Conservation (phyloP, 2,888 invertebrate species). For the Lymantria monacha region DNA sequence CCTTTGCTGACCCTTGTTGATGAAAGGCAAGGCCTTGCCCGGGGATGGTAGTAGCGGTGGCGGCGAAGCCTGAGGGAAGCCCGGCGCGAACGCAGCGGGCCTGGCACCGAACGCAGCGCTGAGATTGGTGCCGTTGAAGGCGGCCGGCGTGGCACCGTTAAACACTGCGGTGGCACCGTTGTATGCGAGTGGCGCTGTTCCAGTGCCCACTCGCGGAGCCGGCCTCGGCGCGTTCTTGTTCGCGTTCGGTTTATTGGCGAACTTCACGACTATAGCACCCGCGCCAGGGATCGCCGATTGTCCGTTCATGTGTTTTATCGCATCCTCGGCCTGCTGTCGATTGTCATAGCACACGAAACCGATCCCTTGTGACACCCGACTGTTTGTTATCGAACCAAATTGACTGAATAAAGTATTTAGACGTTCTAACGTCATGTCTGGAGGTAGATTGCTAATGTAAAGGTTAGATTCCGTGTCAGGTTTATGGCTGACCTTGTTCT, state of each 20-base stretch:
- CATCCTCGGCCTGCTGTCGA: slow-evolving; percentile 74
- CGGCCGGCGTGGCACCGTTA: slow-evolving; percentile 60
- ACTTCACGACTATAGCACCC: slow-evolving; percentile 74
- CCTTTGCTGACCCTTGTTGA: slow-evolving; percentile 77
- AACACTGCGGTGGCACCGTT: slow-evolving; percentile 69
- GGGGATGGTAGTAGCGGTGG: slow-evolving; percentile 76
- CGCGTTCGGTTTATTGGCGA: slow-evolving; percentile 75
- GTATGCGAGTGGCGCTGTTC: slow-evolving; percentile 59
- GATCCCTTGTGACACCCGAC: slow-evolving; percentile 77
- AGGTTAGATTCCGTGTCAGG: slow-evolving; percentile 78
- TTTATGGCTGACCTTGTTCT: slow-evolving; percentile 76
- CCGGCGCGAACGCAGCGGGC: slow-evolving; percentile 62
- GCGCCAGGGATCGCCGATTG: slow-evolving; percentile 69
- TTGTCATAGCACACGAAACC: slow-evolving; percentile 77
- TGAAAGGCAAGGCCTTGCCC: slow-evolving; percentile 77
- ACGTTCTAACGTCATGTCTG: slow-evolving; percentile 77
- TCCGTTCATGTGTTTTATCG: slow-evolving; percentile 72
- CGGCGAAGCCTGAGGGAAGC: slow-evolving; percentile 72
- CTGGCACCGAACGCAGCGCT: slow-evolving; percentile 69
- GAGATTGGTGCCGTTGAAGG: slow-evolving; percentile 67
- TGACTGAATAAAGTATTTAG: slow-evolving; percentile 70
- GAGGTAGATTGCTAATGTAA: slow-evolving; percentile 78
- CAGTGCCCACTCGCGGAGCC: slow-evolving; percentile 55
- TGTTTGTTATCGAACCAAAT: slow-evolving; percentile 75
- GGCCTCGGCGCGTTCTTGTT: slow-evolving; percentile 69